Conservation (phyloP, 2,888 invertebrate species). For the Mellilla xanthometata region DNA sequence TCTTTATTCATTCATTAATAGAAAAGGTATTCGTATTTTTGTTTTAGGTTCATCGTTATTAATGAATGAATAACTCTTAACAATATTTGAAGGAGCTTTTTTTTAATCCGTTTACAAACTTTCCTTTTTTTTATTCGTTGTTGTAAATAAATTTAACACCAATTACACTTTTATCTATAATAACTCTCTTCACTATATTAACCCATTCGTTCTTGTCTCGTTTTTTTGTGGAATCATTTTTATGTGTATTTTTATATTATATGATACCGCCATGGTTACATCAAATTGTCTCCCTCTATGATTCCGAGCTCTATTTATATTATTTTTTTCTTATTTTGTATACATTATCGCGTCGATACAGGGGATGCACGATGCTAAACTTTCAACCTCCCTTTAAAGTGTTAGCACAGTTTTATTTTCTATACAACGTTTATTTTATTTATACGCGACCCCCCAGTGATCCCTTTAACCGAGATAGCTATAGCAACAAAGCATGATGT, state of each 20-base stretch:
- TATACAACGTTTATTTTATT: too few relatives aligned
- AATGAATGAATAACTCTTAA: constrained; percentile 21
- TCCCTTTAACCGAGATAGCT: constrained; percentile 31
- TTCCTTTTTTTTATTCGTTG: constrained; percentile 18
- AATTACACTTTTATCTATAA: constrained; percentile 57
- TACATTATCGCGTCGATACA: constrained; percentile 73
- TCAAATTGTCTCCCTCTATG: constrained; percentile 78
- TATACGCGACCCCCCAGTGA: constrained; percentile 34
- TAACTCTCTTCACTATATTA: constrained; percentile 62
- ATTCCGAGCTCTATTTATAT: constrained; percentile 68
- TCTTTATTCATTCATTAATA: constrained; percentile 23
- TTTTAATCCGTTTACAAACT: constrained; percentile 25
- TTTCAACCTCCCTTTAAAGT: constrained; percentile 65
- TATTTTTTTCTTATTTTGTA: constrained; percentile 51
- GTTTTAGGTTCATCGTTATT: background rate
- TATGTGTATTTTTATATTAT: constrained; percentile 55
- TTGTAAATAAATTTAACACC: constrained; percentile 46
- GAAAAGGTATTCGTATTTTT: background rate
- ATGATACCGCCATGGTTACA: constrained; percentile 42
- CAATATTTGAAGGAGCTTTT: constrained; percentile 51
- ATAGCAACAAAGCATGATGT: constrained; percentile 69
- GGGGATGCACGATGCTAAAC: constrained; percentile 82
- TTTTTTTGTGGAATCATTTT: constrained; percentile 50
- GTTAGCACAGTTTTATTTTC: constrained; percentile 35
- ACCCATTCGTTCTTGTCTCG: constrained; percentile 65